Conservation (phyloP, 35 echinoderm and acorn worm species). For the Stichopus chloronotus region DNA sequence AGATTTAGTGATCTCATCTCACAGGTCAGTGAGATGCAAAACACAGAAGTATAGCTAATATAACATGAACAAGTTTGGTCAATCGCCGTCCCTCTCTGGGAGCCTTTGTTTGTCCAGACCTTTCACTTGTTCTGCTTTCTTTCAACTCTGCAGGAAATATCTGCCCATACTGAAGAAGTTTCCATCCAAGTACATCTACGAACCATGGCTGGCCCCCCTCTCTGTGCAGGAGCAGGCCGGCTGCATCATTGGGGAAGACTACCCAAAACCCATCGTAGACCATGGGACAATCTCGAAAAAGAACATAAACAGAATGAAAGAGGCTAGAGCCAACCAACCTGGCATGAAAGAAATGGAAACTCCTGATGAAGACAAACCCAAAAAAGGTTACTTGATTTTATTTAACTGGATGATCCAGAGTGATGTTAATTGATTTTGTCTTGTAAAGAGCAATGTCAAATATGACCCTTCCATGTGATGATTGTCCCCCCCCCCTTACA, state of each 20-base stretch:
- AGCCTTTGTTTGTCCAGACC: no score
- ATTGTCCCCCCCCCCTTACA: no score
- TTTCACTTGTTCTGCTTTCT: neutral
- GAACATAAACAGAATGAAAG: slow-evolving; percentile 79
- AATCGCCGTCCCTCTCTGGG: no score
- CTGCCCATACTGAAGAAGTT: slow-evolving; percentile 69
- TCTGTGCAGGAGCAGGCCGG: slow-evolving; percentile 77
- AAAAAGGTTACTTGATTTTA: no score
- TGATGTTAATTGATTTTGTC: no score
- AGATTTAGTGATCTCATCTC: no score
- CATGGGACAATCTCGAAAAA: slow-evolving; percentile 62
- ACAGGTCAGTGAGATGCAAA: no score
- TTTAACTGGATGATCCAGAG: no score
- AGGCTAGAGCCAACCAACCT: slow-evolving; percentile 57
- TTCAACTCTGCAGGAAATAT: slow-evolving; percentile 68
- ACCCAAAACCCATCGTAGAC: slow-evolving; percentile 68
- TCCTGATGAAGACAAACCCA: neutral
- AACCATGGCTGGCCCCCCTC: slow-evolving; percentile 80
- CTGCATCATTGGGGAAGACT: slow-evolving; percentile 74
- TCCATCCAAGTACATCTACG: slow-evolving; percentile 78
- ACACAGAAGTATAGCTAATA: no score
- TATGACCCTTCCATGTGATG: no score
- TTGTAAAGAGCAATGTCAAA: no score
- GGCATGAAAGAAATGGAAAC: neutral
- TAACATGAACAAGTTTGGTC: no score